These are phyloP conservation scores for Lamellibrachia satsuma DNA, from an alignment of 2,888 invertebrate species.

Conservation along the genomic window DNA sequence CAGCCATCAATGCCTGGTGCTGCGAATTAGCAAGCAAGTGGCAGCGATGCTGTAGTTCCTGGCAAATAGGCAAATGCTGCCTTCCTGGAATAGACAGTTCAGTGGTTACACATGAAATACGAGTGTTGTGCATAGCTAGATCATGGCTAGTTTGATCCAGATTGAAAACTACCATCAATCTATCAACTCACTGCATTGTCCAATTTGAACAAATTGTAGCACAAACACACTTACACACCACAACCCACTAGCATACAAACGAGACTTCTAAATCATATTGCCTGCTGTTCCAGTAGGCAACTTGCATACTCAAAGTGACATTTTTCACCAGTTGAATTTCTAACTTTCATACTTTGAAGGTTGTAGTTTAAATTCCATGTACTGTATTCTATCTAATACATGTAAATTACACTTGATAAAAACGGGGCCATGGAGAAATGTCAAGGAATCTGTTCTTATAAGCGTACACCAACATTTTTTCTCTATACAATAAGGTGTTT, in stretches of 20 bases:
- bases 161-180: neutral
- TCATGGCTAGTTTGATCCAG: neutral
- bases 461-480: no score
- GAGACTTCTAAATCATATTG: neutral
- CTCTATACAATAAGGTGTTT: no score
- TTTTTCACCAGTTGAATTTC: no score
- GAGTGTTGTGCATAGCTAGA: neutral
- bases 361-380: no score
- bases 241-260: neutral
- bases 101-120: neutral
- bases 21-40: neutral
- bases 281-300: neutral
- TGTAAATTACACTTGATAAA: no score
- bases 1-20: neutral
- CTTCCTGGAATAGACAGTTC: neutral
- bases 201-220: neutral
- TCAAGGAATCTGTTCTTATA: no score
- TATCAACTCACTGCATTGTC: neutral
- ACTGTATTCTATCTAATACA: no score
- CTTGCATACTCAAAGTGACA: neutral
- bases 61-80: neutral
- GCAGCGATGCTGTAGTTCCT: neutral
- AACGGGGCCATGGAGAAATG: no score
- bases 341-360: no score
- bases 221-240: neutral